Conservation (phyloP, 1,140 invertebrate genomes). For the Probaryconus sp. region DNA sequence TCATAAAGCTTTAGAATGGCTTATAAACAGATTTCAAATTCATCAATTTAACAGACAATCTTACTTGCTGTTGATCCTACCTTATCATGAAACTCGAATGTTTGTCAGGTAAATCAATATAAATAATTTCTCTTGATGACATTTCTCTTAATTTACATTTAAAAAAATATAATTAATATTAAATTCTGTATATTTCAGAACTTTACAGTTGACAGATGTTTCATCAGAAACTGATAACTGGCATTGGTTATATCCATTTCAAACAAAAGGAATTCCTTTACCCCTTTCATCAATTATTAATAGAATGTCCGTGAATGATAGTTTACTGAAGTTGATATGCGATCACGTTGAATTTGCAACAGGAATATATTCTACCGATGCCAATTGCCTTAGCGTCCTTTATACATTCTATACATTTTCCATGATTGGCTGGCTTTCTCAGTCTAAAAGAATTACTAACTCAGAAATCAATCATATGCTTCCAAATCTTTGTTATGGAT, state of each 20-base stretch:
- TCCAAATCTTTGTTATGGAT: slow-evolving; percentile 83
- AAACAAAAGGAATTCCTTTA: slow-evolving; percentile 86
- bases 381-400: slow-evolving; percentile 82
- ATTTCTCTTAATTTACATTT: not conserved
- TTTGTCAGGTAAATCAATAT: slow-evolving; percentile 83
- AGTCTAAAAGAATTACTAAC: slow-evolving; percentile 80
- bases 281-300: slow-evolving; percentile 85
- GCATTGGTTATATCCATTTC: slow-evolving; percentile 86
- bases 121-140: slow-evolving; percentile 1
- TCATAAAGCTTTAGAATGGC: slow-evolving; percentile 95
- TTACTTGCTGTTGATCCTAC: slow-evolving; percentile 88
- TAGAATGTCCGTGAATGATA: slow-evolving; percentile 83
- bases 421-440: slow-evolving; percentile 83
- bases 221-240: slow-evolving; percentile 82
- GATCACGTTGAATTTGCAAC: slow-evolving; percentile 83
- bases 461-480: slow-evolving; percentile 84
- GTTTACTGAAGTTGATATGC: slow-evolving; percentile 87
- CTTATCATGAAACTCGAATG: slow-evolving; percentile 93
- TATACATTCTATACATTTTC: slow-evolving; percentile 88
- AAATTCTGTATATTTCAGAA: slow-evolving; percentile 61
- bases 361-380: slow-evolving; percentile 81
- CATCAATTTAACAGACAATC: slow-evolving; percentile 92
- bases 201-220: slow-evolving; percentile 87
- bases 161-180: not conserved
- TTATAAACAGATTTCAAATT: slow-evolving; percentile 91